Evolutionary conservation across 2,113 vertebrate species (phyloP).

Genomic region (Laticauda colubrina): DNA sequence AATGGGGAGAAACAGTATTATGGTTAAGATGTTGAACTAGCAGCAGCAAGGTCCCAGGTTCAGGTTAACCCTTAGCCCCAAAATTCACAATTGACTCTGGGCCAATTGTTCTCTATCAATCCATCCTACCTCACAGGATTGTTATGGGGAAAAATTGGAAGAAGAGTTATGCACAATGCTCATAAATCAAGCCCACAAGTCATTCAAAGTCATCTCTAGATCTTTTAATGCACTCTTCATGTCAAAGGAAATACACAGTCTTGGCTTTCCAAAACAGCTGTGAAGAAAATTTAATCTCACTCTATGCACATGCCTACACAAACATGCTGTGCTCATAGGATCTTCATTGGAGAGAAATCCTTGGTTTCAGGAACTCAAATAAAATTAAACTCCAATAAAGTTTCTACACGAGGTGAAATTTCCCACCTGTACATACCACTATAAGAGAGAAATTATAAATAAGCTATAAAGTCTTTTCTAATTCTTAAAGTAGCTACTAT

Average conservation of each 20-base stretch:
- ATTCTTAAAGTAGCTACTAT: background rate
- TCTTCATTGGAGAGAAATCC: background rate
- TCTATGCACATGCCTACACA: background rate
- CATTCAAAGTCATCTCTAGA: background rate
- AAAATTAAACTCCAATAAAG: background rate
- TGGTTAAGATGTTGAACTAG: background rate
- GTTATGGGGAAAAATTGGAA: background rate
- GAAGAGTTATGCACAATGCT: background rate
- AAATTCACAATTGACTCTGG: background rate
- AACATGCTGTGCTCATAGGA: background rate
- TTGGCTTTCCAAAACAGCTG: background rate
- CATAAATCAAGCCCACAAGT: background rate
- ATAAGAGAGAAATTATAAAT: background rate
- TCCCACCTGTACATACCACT: background rate
- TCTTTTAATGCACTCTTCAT: background rate
- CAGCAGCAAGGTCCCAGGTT: background rate
- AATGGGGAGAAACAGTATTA: background rate
- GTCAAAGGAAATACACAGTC: background rate
- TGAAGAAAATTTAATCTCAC: background rate
- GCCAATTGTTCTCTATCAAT: background rate
- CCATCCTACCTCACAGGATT: background rate
- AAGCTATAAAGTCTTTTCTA: background rate
- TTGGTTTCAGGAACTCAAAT: background rate
- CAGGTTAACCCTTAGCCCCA: background rate
- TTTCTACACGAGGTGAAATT: background rate